Conservation (phyloP, 2,888 invertebrate genomes). For the Lypha dubia region DNA sequence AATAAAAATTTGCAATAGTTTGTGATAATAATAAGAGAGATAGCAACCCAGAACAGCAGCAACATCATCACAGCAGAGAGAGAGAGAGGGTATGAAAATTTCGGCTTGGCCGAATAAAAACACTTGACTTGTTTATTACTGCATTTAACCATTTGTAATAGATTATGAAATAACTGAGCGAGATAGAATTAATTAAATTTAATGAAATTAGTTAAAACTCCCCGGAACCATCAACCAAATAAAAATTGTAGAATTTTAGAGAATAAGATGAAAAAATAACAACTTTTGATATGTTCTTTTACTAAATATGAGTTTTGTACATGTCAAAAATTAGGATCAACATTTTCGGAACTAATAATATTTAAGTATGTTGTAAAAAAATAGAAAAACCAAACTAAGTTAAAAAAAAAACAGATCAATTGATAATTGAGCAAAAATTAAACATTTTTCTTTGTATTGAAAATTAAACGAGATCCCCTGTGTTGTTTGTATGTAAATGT, state of each 20-base stretch:
- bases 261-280: not conserved
- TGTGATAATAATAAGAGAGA: not conserved
- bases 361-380: slow-evolving; percentile 34
- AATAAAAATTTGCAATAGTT: not conserved
- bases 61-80: not conserved
- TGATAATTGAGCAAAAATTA: not conserved
- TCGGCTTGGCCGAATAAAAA: slow-evolving; percentile 14
- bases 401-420: too few species aligned
- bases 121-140: slow-evolving; percentile 10
- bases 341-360: slow-evolving; percentile 17
- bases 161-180: slow-evolving; percentile 58
- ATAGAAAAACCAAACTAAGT: slow-evolving; percentile 18
- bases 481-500: slow-evolving; percentile 59
- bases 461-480: not conserved
- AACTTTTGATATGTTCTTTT: slow-evolving; percentile 11
- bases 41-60: too few species aligned
- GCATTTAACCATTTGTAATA: slow-evolving; percentile 34
- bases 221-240: not conserved
- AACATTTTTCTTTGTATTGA: slow-evolving; percentile 17
- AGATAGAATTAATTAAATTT: slow-evolving; percentile 65
- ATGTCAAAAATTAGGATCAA: slow-evolving; percentile 26
- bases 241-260: slow-evolving; percentile 32
- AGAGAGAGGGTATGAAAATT: slow-evolving; percentile 9
- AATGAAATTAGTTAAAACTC: slow-evolving; percentile 23
- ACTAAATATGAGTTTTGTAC: slow-evolving; percentile 41